These are phyloP conservation scores for Copidosoma floridanum DNA, from an alignment of 1,140 invertebrate species.

Conservation along the genomic window DNA sequence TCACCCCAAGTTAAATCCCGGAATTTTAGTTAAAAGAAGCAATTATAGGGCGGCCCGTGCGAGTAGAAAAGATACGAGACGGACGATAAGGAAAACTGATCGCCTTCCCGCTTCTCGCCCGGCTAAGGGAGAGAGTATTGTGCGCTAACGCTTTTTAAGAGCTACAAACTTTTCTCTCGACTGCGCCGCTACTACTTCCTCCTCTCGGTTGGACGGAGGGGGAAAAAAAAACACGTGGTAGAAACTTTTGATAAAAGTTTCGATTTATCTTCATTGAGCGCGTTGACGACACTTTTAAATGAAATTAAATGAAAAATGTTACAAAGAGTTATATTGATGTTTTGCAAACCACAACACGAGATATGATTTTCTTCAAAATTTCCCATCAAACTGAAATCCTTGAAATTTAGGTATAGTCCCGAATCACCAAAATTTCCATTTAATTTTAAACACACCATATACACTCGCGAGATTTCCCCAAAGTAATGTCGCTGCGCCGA, in stretches of 20 bases:
- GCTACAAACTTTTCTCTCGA: background rate
- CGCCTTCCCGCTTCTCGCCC: constrained; percentile 20
- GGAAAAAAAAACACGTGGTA: background rate
- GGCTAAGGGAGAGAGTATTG: background rate
- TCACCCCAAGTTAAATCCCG: constrained; percentile 41
- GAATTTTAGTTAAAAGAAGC: constrained; percentile 53
- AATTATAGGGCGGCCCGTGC: constrained; percentile 45
- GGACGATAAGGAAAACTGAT: constrained; percentile 47
- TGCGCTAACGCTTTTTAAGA: background rate
- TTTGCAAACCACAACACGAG: background rate
- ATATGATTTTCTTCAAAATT: too few species aligned
- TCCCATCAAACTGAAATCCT: background rate
- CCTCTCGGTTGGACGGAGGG: background rate
- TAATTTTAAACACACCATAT: too few species aligned
- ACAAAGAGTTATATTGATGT: background rate
- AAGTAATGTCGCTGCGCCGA: constrained; percentile 14
- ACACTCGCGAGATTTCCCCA: constrained; percentile 30
- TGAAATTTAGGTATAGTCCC: too few species aligned
- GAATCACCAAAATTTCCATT: too few species aligned
- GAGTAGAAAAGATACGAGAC: constrained; percentile 41
- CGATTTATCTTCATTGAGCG: too few species aligned
- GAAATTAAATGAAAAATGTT: background rate
- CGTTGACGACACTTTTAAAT: too few species aligned
- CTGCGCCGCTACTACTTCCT: too few species aligned
- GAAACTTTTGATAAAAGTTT: too few species aligned